Conservation (phyloP, 2,888 invertebrate genomes). For the Nephrotoma guestfalica region DNA sequence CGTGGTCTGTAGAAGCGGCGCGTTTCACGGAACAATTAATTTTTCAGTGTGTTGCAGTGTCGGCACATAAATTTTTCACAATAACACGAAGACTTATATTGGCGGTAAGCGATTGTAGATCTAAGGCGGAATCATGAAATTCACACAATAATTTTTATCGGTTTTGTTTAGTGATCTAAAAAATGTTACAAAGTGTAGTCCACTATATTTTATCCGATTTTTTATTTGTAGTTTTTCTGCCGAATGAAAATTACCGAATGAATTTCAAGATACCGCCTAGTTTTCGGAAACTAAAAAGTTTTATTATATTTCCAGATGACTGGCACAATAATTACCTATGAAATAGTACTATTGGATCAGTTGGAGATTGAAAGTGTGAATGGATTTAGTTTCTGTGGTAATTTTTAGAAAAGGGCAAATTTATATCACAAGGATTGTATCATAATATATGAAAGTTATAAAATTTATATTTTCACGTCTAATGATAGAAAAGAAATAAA, state of each 20-base stretch:
- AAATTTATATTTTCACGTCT: no score
- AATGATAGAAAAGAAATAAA: no score
- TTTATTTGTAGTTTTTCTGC: no score
- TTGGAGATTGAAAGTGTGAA: not conserved
- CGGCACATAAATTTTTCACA: conserved; percentile 43
- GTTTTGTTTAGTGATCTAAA: no score
- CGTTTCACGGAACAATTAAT: conserved; percentile 35
- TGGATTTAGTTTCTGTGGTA: not conserved
- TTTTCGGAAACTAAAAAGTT: not conserved
- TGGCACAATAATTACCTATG: not conserved
- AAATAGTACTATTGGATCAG: not conserved
- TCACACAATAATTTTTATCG: no score
- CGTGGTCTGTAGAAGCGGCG: conserved; percentile 22
- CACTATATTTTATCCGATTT: no score
- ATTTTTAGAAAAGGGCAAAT: not conserved
- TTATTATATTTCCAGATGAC: not conserved
- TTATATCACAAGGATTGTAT: no score
- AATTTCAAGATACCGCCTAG: conserved; percentile 11
- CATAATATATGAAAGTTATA: no score
- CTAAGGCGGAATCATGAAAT: no score
- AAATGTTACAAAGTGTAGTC: no score
- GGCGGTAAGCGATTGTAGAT: conserved; percentile 28
- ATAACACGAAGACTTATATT: conserved; percentile 41
- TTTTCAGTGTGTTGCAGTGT: conserved; percentile 37
- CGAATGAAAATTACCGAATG: no score